Conservation (phyloP, 2,888 invertebrate species). For the Aphodius granarius region DNA sequence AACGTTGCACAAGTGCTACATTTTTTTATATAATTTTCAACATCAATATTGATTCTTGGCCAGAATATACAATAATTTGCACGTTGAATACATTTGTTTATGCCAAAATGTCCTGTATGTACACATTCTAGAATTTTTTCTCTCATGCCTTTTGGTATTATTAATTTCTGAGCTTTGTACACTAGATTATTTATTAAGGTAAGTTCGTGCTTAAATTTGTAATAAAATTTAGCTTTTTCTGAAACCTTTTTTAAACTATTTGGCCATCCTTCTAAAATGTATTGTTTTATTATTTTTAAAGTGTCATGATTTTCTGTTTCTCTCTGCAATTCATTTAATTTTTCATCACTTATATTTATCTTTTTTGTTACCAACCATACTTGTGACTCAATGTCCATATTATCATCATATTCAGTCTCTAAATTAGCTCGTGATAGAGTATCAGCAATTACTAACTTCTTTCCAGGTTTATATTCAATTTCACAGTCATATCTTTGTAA, state of each 20-base stretch:
- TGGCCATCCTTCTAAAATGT: constrained; percentile 31
- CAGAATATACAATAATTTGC: constrained; percentile 30
- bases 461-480: constrained; percentile 36
- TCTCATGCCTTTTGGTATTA: constrained; percentile 27
- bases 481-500: constrained; percentile 31
- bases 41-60: constrained; percentile 29
- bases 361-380: constrained; percentile 25
- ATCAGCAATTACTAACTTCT: constrained; percentile 21
- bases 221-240: constrained; percentile 27
- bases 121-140: constrained; percentile 28
- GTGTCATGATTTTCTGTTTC: constrained; percentile 25
- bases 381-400: constrained; percentile 27
- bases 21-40: constrained; percentile 16
- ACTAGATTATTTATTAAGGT: constrained; percentile 27
- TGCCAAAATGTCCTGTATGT: constrained; percentile 30
- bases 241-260: constrained; percentile 24
- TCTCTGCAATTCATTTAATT: constrained; percentile 24
- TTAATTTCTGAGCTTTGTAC: constrained; percentile 25
- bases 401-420: neutral
- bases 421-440: constrained; percentile 20
- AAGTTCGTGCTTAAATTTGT: constrained; percentile 28
- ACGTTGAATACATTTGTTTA: constrained; percentile 25
- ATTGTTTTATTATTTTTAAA: constrained; percentile 24
- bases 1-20: constrained; percentile 5
- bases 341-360: constrained; percentile 23